Base-by-base conservation (phyloP, 2,797 vertebrate species). In the Pangasius larnaudii region DNA sequence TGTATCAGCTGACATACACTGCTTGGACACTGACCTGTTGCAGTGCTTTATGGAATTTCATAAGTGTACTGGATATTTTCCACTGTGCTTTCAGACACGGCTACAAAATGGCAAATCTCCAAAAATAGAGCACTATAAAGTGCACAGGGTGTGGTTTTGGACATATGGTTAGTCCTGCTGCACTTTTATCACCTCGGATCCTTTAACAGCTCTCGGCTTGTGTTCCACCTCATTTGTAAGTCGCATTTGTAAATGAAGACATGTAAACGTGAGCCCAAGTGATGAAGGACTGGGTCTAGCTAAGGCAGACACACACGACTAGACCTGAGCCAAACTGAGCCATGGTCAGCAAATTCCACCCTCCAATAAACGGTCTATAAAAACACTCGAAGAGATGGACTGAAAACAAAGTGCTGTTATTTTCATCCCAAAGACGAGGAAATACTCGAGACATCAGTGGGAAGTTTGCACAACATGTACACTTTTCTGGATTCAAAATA, bases 1-100 rank as follows among this genome's bases (percentile, higher is more conserved):
- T 22, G 18, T 24, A 84, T 84, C 61, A 84, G 81, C n/a, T 51
- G 81, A 84, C 18, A n/a, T 69, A 51, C n/a, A 36, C 24, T 69
- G 81, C 36, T 84, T 51, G 46, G 42, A 69, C 63, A 51, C n/a
- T 33, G 81, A 84, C 63, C 46, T 93, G 92, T 93, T 81, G 90
- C 86, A 87, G 75, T 91, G 95, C 96, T 96, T 94, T 95, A 94
- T 96, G 93, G 63, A 59, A 72, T 75, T 83, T 74, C 61, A 75
- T 61, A 74, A 65, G 81, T 84, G 81, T 5, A 10, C 81, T 84
- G 81, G 81, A 84, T 84, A 67, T 84, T 69, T 46, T 84, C 81
- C 63, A 33, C 61, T 7, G n/a, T 30, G 39, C 61, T 51, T 67
- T 33, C 42, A 67, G 81, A 67, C 61, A 69, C 63, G 9, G 27